A percentile compares a stretch with the other conserved stretches of the same genome.
phyloP scores from a whole-genome alignment of 1,140 invertebrate genomes.

The Bombus fervidus region DNA sequence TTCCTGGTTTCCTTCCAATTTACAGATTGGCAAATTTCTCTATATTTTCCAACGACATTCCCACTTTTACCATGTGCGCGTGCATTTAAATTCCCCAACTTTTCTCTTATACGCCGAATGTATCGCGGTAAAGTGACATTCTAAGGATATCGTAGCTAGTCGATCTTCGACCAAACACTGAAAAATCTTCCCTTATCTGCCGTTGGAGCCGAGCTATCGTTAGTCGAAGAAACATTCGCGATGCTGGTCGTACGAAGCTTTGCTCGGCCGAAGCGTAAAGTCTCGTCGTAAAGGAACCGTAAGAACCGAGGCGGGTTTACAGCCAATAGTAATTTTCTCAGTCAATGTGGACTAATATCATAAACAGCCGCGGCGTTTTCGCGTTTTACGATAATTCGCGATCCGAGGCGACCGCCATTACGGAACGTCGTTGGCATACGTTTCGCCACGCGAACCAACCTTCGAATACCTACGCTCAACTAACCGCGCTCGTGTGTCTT shows the following conservation, averaged over 20 bases:
- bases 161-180: background rate
- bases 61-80: background rate
- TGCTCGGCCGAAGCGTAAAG: conserved; percentile 19
- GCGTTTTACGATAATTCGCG: conserved; percentile 65
- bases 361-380: conserved; percentile 53
- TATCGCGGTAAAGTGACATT: background rate
- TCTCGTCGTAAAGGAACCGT: conserved; percentile 51
- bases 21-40: background rate
- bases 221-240: conserved; percentile 4
- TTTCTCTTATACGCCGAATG: too few relatives aligned
- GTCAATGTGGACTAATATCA: conserved; percentile 66
- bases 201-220: background rate
- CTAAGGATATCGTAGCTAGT: background rate
- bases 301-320: conserved; percentile 57
- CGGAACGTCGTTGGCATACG: background rate
- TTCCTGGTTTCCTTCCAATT: background rate
- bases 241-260: conserved; percentile 1
- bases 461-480: background rate
- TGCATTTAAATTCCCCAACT: background rate
- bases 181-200: conserved; percentile 1
- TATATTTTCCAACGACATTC: background rate
- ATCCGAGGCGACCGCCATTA: conserved; percentile 25
- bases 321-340: conserved; percentile 60
- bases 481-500: conserved; percentile 5
- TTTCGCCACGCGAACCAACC: background rate